Conservation (phyloP, 2,888 invertebrate species). For the Lepetodrilus schrolli region DNA sequence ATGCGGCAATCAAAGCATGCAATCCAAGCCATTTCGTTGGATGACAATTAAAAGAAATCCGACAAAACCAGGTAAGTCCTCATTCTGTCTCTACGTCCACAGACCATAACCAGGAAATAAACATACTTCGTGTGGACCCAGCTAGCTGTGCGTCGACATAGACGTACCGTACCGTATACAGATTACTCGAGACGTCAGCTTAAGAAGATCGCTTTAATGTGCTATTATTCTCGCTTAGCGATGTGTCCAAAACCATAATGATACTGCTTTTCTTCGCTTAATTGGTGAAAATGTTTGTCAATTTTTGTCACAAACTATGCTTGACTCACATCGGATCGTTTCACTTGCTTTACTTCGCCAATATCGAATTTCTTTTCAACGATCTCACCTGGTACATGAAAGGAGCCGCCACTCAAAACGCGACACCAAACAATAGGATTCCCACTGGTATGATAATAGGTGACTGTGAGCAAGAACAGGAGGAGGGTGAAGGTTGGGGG, state of each 20-base stretch:
- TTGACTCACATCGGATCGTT: not conserved
- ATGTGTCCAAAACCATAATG: slow-evolving; percentile 6
- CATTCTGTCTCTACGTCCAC: not conserved
- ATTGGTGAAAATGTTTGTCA: slow-evolving; percentile 17
- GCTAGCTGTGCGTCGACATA: not conserved
- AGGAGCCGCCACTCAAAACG: slow-evolving; percentile 16
- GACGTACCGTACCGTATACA: not conserved
- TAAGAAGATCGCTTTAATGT: not conserved
- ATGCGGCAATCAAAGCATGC: slow-evolving; percentile 55
- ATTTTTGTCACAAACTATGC: slow-evolving; percentile 12
- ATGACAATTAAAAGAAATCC: slow-evolving; percentile 98
- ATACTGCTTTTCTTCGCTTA: slow-evolving; percentile 17
- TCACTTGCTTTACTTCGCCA: not conserved
- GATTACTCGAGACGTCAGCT: not conserved
- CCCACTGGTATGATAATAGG: slow-evolving; percentile 4
- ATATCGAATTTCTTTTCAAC: slow-evolving; percentile 20
- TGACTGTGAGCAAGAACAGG: no score
- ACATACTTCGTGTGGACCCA: no score
- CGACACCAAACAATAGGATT: not conserved
- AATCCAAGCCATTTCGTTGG: slow-evolving; percentile 88
- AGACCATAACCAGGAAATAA: slow-evolving; percentile 7
- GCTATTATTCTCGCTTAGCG: slow-evolving; percentile 1
- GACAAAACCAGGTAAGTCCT: slow-evolving; percentile 86
- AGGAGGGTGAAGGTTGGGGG: no score
- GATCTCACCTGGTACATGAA: slow-evolving; percentile 6